Percentiles rank a stretch among this genome's conserved stretches.
phyloP scores from a whole-genome alignment of 2,888 invertebrate species.

The Chironomus tentans region DNA sequence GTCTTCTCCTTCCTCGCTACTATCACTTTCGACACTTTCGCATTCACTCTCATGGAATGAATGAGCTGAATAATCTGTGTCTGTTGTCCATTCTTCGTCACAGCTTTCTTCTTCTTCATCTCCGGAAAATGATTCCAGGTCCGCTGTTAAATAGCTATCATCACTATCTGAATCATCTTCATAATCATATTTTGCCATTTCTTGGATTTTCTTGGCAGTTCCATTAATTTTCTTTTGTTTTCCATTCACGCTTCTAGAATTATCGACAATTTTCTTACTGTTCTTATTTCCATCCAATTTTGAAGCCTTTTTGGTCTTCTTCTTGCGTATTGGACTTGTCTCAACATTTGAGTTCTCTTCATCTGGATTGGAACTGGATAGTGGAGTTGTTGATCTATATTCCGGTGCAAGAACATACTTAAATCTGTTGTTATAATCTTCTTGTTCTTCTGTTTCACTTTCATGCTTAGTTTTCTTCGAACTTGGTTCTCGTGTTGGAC shows the following conservation, averaged over 20 bases:
- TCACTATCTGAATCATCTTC: neutral
- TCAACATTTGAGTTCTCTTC: neutral
- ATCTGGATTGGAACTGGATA: too few species aligned
- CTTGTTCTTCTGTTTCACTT: neutral
- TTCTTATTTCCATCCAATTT: neutral
- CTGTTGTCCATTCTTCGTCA: neutral
- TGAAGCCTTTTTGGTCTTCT: neutral
- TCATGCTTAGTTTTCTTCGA: neutral
- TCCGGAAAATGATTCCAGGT: neutral
- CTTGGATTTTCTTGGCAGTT: neutral
- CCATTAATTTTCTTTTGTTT: neutral
- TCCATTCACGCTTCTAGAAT: neutral
- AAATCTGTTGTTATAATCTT: neutral
- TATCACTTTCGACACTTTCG: neutral
- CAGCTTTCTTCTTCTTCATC: neutral
- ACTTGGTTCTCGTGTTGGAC: too few species aligned
- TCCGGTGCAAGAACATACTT: neutral
- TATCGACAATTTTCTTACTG: neutral
- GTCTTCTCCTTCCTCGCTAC: neutral
- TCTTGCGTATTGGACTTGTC: neutral
- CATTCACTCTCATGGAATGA: conserved; percentile 9
- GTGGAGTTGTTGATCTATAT: too few species aligned
- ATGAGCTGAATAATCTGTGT: neutral
- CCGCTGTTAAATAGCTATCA: neutral
- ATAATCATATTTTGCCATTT: neutral